phyloP scores from a whole-genome alignment of 2,888 invertebrate genomes.

The Aricia artaxerxes region DNA sequence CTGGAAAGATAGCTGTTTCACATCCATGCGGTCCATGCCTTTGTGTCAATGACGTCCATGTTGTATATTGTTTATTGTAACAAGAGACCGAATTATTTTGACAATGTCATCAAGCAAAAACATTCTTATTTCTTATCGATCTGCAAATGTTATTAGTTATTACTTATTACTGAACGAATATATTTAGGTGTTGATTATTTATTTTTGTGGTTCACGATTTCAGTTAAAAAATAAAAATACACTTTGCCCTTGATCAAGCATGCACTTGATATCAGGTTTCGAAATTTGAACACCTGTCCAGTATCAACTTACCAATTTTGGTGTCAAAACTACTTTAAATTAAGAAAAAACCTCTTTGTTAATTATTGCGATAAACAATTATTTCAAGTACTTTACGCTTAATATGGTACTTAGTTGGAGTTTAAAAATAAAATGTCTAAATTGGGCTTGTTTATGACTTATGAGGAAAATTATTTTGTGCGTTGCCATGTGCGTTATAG shows the following conservation, averaged over 20 bases:
- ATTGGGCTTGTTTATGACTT: not conserved
- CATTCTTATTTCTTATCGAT: too few species aligned
- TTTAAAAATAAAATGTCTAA: not conserved
- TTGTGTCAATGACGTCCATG: too few species aligned
- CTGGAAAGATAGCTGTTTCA: too few species aligned
- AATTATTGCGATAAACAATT: not conserved
- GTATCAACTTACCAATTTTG: not conserved
- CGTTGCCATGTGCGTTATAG: not conserved
- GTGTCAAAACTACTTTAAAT: not conserved
- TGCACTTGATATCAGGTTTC: conserved; percentile 1
- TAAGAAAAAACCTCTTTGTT: not conserved
- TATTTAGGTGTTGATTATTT: too few species aligned
- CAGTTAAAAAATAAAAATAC: conserved; percentile 6
- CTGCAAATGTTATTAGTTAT: too few species aligned
- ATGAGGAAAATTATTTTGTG: not conserved
- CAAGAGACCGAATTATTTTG: too few species aligned
- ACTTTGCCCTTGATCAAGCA: not conserved
- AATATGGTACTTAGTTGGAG: not conserved
- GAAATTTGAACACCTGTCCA: not conserved
- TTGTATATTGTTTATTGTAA: too few species aligned
- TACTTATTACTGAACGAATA: too few species aligned
- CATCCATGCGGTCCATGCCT: too few species aligned
- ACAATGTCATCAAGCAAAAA: too few species aligned
- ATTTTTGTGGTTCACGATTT: not conserved
- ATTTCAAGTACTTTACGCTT: not conserved